Conservation (phyloP, 2,113 vertebrate genomes). For the Ptilorrhoa leucosticta region DNA sequence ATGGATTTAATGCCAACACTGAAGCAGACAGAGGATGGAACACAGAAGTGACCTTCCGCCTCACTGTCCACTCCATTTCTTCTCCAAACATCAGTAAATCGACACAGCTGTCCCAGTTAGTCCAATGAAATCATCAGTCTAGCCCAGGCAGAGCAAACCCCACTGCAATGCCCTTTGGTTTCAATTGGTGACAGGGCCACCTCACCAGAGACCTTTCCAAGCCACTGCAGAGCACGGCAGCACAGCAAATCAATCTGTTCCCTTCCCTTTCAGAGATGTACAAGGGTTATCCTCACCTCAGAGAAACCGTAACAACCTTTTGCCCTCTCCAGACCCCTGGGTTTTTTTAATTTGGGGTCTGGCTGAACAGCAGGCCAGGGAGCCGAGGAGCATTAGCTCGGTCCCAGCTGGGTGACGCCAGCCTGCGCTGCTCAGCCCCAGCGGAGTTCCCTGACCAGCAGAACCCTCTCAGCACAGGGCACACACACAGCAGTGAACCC, state of each 20-base stretch:
- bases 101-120: neutral
- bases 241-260: neutral
- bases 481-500: neutral
- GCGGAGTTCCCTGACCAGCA: neutral
- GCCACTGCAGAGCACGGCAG: neutral
- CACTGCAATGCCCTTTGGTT: neutral
- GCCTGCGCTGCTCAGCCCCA: neutral
- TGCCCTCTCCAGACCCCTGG: neutral
- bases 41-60: neutral
- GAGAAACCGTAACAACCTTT: neutral
- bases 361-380: neutral
- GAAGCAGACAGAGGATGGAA: neutral
- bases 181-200: neutral
- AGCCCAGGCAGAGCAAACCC: neutral
- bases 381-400: neutral
- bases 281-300: neutral
- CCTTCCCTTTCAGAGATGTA: neutral
- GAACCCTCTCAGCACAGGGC: neutral
- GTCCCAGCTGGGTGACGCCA: neutral
- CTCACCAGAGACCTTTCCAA: neutral
- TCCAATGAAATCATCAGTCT: accelerated
- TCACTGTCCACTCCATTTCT: neutral
- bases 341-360: too few relatives aligned
- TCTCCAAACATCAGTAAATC: neutral
- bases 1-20: neutral